Conservation (phyloP, 1,140 invertebrate species). For the Druon quercuslanigerum region DNA sequence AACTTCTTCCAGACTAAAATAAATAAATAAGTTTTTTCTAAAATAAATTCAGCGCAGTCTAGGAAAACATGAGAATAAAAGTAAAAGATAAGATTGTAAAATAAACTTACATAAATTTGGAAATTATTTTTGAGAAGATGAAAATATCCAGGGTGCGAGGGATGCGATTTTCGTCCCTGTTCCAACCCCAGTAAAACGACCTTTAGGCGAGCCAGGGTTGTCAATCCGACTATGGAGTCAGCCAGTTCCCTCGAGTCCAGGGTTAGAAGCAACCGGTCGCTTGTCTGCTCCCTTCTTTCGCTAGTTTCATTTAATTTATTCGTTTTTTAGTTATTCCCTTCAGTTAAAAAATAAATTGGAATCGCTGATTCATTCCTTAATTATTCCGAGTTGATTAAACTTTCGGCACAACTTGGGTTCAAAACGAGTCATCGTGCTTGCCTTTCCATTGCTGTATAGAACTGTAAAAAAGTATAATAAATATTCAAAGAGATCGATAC, state of each 20-base stretch:
- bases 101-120: too few species aligned
- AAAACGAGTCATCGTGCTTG: neutral
- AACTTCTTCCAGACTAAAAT: too few species aligned
- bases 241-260: constrained; percentile 70
- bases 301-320: constrained; percentile 73
- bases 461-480: neutral
- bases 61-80: too few species aligned
- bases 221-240: constrained; percentile 51
- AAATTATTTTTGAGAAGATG: neutral
- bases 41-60: too few species aligned
- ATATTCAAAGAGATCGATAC: neutral
- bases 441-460: constrained; percentile 7
- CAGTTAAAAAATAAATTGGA: constrained; percentile 64
- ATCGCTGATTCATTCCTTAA: constrained; percentile 46
- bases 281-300: constrained; percentile 75
- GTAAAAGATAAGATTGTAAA: too few species aligned
- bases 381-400: constrained; percentile 45
- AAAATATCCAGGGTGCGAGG: constrained; percentile 35
- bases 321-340: constrained; percentile 64
- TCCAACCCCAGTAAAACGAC: constrained; percentile 34
- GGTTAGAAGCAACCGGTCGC: constrained; percentile 72
- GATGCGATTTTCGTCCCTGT: constrained; percentile 38
- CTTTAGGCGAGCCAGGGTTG: constrained; percentile 44
- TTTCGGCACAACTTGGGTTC: neutral
- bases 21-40: too few species aligned